A percentile compares a stretch with the other conserved stretches of the same genome.
Evolutionary conservation across 2,113 vertebrate genomes (phyloP).

Genomic region (Triplophysa dalaica): DNA sequence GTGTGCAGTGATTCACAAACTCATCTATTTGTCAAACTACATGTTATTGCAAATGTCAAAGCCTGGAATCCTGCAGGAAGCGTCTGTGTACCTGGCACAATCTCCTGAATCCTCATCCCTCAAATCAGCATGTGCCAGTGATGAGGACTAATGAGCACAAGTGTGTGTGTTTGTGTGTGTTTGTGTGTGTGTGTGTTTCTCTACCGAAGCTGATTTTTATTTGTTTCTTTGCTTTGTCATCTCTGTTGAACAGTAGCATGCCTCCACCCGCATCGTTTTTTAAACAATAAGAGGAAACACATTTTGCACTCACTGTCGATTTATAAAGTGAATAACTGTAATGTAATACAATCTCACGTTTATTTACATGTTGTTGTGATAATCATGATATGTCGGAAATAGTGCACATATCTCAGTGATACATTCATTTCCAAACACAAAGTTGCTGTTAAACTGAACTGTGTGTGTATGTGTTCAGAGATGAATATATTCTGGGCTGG

Average conservation of each 20-base stretch:
- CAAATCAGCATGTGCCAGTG: background rate
- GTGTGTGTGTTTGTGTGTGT: background rate
- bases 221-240: background rate
- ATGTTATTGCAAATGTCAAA: constrained; percentile 15
- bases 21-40: background rate
- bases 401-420: too few species aligned
- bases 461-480: background rate
- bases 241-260: background rate
- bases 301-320: too few species aligned
- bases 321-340: too few species aligned
- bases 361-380: too few species aligned
- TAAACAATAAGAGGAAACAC: too few species aligned
- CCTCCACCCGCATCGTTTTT: too few species aligned
- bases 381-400: too few species aligned
- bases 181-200: background rate
- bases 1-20: background rate
- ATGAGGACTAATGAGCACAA: background rate
- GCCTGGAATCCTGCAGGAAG: background rate
- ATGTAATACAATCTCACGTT: too few species aligned
- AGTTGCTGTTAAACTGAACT: too few species aligned
- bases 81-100: background rate
- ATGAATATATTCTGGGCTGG: background rate
- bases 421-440: background rate
- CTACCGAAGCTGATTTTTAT: background rate
- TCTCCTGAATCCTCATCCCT: background rate